These are phyloP conservation scores for Strigamia maritima DNA, from an alignment of 2,888 invertebrate species.

Conservation along the genomic window DNA sequence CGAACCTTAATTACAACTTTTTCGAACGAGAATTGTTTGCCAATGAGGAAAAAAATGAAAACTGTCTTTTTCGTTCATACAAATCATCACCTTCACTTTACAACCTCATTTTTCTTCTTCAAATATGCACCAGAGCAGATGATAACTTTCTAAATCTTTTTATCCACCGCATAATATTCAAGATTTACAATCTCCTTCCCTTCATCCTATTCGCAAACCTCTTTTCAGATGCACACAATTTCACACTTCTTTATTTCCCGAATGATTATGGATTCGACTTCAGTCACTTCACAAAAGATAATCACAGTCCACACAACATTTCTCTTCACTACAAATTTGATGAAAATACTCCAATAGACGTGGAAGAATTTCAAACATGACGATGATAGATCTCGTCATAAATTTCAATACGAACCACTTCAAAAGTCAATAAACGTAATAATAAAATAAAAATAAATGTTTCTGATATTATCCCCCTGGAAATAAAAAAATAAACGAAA, in stretches of 20 bases:
- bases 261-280: background rate
- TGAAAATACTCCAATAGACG: background rate
- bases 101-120: constrained; percentile 10
- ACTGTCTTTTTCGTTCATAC: background rate
- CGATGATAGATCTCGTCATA: background rate
- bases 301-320: constrained; percentile 9
- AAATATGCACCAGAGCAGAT: constrained; percentile 5
- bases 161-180: constrained; percentile 2
- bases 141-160: constrained; percentile 15
- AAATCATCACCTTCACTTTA: background rate
- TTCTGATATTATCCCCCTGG: background rate
- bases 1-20: background rate
- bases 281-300: background rate
- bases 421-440: background rate
- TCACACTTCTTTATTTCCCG: background rate
- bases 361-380: constrained; percentile 12
- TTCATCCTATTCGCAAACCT: background rate
- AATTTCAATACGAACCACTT: background rate
- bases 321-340: constrained; percentile 9
- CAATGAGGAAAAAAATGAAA: background rate
- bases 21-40: background rate
- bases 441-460: background rate
- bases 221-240: background rate
- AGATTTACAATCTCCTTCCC: background rate
- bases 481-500: background rate